Percentiles rank a stretch among this genome's conserved stretches.
Evolutionary conservation across 1,140 invertebrate genomes (phyloP).

Genomic region (Diuraphis noxia): DNA sequence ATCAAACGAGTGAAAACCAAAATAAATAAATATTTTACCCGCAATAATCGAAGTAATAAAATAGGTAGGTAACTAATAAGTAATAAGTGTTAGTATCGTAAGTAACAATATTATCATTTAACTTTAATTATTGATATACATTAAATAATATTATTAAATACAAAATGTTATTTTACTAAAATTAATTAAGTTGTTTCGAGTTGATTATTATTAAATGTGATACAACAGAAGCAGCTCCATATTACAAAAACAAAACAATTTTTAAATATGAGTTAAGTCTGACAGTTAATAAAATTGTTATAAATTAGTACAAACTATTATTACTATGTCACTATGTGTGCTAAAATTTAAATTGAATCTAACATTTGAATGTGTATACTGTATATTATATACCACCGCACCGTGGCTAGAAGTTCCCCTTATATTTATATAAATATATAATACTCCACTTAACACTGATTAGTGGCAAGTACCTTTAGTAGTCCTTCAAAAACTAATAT

Average conservation of each 20-base stretch:
- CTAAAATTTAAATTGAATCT: slow-evolving; percentile 3
- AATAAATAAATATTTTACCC: background rate
- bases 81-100: too few relatives aligned
- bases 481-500: background rate
- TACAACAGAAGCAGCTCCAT: background rate
- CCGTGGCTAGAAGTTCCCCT: background rate
- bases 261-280: background rate
- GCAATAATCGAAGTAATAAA: too few relatives aligned
- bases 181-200: background rate
- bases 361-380: background rate
- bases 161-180: too few relatives aligned
- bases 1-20: background rate
- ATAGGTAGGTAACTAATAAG: too few relatives aligned
- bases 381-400: background rate
- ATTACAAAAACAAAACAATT: background rate
- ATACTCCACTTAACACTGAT: background rate
- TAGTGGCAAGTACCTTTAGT: background rate
- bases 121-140: too few relatives aligned
- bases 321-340: background rate
- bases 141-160: background rate
- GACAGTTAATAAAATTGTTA: background rate
- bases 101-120: background rate
- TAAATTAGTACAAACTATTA: background rate
- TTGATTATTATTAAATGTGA: background rate
- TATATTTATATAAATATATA: background rate